Base-by-base conservation (phyloP, 1,140 invertebrate genomes). In the Euborellia annulipes region DNA sequence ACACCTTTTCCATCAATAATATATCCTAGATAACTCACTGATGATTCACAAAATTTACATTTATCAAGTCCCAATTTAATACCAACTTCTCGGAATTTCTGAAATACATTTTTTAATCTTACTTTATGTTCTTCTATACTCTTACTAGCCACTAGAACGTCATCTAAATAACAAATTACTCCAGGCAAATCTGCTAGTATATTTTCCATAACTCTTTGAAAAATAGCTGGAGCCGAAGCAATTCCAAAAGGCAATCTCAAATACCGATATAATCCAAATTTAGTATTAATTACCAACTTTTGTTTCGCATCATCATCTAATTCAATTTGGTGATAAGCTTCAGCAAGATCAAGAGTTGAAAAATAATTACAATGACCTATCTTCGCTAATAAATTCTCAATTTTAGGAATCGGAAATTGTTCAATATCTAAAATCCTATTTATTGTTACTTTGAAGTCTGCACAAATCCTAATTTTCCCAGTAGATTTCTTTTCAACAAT, bases 191-290 rank as follows among this genome's bases (percentile, higher is more conserved):
- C 58, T 18, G 45, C 7, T 16, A 67, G 41, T 21, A 59, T 39
- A 3, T 56, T 39, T 43, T 64, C 58, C 45, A 69, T 66, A 3
- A 57, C 55, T 27, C 53, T 49, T 49, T 65, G 62, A 50, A 66
- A 67, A 43, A 60, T 62, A 11, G 59, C 60, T n/a, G 62, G 61
- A 14, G 53, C 51, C 11, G 50, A 47, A 16, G 48, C 27, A 17
- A 62, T 47, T 3, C 60, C 59, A 45, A 58, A 62, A 16, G 48
- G 50, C 27, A 66, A 22, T 1, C 56, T 34, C n/a, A 52, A 57
- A 39, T 58, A 62, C 8, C 50, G 43, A 52, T 52, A 66, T 17
- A 64, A 36, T 21, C 64, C 62, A 16, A 36, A 41, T 20, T 57
- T 60, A 21, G 62, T 34, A 14, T 34, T 34, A 14, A 34, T 34